Conservation (phyloP, 1,140 invertebrate genomes). For the Brachystomella parvula region DNA sequence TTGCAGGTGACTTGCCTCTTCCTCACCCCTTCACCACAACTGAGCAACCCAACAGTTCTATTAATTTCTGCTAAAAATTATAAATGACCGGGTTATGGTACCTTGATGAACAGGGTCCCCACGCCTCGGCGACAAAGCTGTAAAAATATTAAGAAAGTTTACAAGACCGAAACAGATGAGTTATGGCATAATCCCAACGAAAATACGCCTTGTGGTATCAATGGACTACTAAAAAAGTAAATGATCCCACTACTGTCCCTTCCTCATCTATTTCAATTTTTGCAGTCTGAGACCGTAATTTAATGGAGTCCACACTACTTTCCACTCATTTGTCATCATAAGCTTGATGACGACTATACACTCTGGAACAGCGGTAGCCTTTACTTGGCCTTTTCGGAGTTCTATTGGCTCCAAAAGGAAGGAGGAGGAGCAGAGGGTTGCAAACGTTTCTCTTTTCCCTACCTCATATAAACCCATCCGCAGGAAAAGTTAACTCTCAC, state of each 20-base stretch:
- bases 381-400: too few species aligned
- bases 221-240: not conserved
- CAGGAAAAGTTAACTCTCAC: conserved; percentile 65
- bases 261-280: not conserved
- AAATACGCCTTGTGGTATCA: too few species aligned
- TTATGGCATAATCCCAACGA: not conserved
- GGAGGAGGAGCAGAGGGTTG: too few species aligned
- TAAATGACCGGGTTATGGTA: too few species aligned
- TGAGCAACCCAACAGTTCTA: too few species aligned
- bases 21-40: conserved; percentile 74
- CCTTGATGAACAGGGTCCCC: conserved; percentile 85
- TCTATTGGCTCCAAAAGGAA: too few species aligned
- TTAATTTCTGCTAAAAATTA: too few species aligned
- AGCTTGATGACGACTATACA: too few species aligned
- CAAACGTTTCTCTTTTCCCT: too few species aligned
- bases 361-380: too few species aligned
- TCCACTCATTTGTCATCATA: conserved; percentile 2
- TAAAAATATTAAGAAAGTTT: conserved; percentile 5
- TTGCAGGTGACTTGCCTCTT: conserved; percentile 78
- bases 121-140: conserved; percentile 67
- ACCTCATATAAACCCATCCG: conserved; percentile 70
- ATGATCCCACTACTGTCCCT: too few species aligned
- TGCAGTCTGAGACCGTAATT: not conserved
- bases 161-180: not conserved
- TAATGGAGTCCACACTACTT: not conserved